A percentile compares a stretch with the other conserved stretches of the same genome.
Evolutionary conservation across 2,888 invertebrate genomes (phyloP).

Genomic region (Ophion ellenae): DNA sequence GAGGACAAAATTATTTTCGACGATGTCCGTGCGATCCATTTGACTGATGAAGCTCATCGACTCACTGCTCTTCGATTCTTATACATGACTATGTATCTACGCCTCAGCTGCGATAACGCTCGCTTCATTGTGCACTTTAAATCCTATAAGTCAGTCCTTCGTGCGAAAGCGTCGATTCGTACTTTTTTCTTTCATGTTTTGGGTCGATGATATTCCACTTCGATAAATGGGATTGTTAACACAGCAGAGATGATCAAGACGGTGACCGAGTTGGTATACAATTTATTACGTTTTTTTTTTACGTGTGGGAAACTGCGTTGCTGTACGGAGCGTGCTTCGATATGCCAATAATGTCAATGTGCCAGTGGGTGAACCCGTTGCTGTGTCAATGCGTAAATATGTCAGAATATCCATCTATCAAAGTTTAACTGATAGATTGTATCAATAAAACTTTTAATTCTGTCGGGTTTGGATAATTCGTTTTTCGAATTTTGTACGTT

Average conservation of each 20-base stretch:
- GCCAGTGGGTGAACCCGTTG: not conserved
- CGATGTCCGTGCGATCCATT: too few species aligned
- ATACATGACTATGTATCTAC: too few species aligned
- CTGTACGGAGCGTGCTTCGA: not conserved
- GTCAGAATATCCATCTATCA: too few species aligned
- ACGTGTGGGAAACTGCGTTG: not conserved
- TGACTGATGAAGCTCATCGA: too few species aligned
- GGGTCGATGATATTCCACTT: not conserved
- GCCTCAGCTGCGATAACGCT: too few species aligned
- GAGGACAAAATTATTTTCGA: too few species aligned
- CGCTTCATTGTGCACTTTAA: conserved; percentile 8
- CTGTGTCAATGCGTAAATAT: too few species aligned
- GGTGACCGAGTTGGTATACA: not conserved
- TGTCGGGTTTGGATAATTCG: too few species aligned
- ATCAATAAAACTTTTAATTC: too few species aligned
- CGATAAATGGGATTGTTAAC: not conserved
- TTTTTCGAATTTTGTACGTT: too few species aligned
- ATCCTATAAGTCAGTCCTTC: not conserved
- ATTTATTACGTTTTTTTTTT: not conserved
- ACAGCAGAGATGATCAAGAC: not conserved
- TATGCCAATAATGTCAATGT: not conserved
- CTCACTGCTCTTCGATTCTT: too few species aligned
- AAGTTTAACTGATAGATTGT: too few species aligned
- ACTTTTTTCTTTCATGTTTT: not conserved
- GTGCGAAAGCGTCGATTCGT: not conserved